A percentile compares a stretch with the other conserved stretches of the same genome.
phyloP scores from a whole-genome alignment of 2,113 vertebrate species.

The Rhinopomastus cyanomelas region DNA sequence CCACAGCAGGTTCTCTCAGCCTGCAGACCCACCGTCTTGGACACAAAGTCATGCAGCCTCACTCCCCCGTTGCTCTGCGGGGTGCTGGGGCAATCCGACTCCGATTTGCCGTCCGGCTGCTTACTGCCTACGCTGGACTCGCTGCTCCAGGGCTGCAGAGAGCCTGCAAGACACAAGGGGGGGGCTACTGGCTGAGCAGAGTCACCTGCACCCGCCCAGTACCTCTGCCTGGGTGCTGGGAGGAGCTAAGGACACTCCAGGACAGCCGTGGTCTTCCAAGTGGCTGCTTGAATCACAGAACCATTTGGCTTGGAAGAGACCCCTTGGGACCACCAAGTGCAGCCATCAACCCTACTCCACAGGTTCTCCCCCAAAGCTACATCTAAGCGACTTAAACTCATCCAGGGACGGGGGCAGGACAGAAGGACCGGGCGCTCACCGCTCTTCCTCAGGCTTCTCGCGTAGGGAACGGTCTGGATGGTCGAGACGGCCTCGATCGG shows the following conservation, averaged over 20 bases:
- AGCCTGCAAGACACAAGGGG: conserved; percentile 69
- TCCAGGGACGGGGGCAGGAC: too few species aligned
- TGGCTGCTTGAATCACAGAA: fast-evolving
- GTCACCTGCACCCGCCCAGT: background rate
- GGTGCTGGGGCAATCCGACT: conserved; percentile 74
- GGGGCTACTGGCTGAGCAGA: background rate
- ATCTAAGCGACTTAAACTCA: too few species aligned
- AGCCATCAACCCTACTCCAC: too few species aligned
- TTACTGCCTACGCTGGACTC: conserved; percentile 79
- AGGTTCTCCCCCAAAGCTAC: too few species aligned
- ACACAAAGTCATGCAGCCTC: conserved; percentile 91
- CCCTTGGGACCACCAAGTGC: too few species aligned
- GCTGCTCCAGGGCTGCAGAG: conserved; percentile 84
- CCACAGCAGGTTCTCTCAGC: background rate
- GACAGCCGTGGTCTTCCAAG: fast-evolving
- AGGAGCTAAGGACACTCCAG: background rate
- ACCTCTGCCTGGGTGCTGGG: background rate
- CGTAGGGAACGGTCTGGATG: conserved; percentile 88
- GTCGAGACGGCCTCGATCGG: conserved; percentile 93
- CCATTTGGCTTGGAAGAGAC: too few species aligned
- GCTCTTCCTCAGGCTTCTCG: conserved; percentile 84
- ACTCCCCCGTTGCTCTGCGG: conserved; percentile 80
- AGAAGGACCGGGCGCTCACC: conserved; percentile 61
- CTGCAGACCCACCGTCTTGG: conserved; percentile 85
- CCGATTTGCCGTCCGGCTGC: conserved; percentile 71